phyloP scores from a whole-genome alignment of 1,140 invertebrate species.

The Matsumurasca onukii region DNA sequence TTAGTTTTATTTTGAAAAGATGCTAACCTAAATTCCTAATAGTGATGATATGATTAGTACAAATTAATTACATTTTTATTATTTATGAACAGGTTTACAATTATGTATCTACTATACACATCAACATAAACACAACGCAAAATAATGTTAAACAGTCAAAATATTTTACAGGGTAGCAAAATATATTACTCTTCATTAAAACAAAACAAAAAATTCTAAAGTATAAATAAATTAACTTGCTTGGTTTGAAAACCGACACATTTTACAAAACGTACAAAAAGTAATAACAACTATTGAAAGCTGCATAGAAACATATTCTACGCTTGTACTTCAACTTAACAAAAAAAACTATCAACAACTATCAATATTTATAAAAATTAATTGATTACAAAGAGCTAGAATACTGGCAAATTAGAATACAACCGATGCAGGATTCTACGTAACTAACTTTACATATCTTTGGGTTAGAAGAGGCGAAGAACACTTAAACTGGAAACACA shows the following conservation, averaged over 20 bases:
- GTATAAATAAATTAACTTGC: too few relatives aligned
- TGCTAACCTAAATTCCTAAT: neutral
- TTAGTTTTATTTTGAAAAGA: neutral
- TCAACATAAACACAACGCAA: neutral
- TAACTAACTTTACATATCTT: slow-evolving; percentile 16
- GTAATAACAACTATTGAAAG: neutral
- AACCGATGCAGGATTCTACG: neutral
- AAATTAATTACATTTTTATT: neutral
- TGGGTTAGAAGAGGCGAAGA: slow-evolving; percentile 21
- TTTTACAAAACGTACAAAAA: slow-evolving; percentile 22
- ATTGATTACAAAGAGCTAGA: slow-evolving; percentile 18
- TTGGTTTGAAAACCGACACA: neutral
- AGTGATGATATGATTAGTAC: slow-evolving; percentile 15
- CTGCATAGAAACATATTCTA: slow-evolving; percentile 18
- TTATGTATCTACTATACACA: slow-evolving; percentile 2
- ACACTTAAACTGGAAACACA: too few relatives aligned
- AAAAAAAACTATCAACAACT: too few relatives aligned
- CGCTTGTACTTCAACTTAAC: too few relatives aligned
- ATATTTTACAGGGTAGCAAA: slow-evolving; percentile 2
- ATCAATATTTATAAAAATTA: slow-evolving; percentile 13
- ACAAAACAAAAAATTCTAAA: neutral
- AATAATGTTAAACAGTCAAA: neutral
- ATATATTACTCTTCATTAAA: slow-evolving; percentile 21
- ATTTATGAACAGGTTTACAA: slow-evolving; percentile 10
- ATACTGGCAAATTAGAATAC: slow-evolving; percentile 14